These are phyloP conservation scores for Limosa lapponica DNA, from an alignment of 2,797 vertebrate species.

Conservation along the genomic window DNA sequence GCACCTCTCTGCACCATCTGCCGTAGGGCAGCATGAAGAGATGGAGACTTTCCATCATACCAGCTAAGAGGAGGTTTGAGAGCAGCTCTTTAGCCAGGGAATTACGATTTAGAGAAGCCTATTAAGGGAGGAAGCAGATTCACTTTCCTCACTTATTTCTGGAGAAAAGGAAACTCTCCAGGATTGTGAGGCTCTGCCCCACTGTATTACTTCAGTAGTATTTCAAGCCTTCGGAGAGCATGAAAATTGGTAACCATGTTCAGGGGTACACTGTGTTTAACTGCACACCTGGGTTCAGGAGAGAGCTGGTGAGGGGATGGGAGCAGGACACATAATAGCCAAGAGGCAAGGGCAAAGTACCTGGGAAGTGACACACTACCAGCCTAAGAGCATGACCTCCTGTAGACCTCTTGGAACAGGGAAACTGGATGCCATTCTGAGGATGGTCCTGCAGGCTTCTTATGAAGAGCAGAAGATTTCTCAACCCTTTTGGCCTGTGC, in stretches of 20 bases:
- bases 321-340: background rate
- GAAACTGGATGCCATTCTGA: background rate
- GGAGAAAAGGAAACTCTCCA: background rate
- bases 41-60: background rate
- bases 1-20: background rate
- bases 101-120: background rate
- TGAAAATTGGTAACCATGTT: background rate
- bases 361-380: background rate
- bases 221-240: background rate
- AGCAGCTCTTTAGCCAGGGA: background rate
- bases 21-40: background rate
- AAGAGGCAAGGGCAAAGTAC: background rate
- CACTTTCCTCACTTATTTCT: background rate
- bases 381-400: background rate
- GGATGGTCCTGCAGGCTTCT: background rate
- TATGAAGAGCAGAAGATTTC: background rate
- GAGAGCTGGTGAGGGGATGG: background rate
- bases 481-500: background rate
- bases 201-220: background rate
- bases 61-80: background rate
- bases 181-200: background rate
- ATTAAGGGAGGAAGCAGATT: background rate
- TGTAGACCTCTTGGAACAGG: background rate
- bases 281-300: background rate
- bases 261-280: background rate